Base-by-base conservation (phyloP, 2,888 invertebrate species). In the Temnothorax unifasciatus region DNA sequence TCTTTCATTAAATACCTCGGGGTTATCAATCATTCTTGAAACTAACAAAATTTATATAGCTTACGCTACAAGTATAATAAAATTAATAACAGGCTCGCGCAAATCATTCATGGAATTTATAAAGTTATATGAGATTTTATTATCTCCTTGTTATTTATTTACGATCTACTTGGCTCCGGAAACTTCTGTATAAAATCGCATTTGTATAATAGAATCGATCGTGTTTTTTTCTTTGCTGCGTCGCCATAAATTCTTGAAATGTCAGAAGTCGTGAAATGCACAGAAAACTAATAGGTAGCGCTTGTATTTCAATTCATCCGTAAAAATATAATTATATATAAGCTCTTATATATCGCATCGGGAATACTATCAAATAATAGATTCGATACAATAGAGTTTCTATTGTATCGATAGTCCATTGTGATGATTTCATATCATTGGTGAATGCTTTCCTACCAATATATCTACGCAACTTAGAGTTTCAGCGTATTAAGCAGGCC, bases 311-410 rank as follows among this genome's bases (percentile, higher is more conserved):
- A 76, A 68, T 74, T 83, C 63, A 38, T 50, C 13, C 47, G 34
- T 38, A 41, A 64, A 41, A 64, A 21, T 84, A 71, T 57, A 81
- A 84, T 84, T 81, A 84, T 54, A 34, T 57, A 54, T 34, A 76
- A 25, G 29, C 59, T 63, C 71, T 85, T 85, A 64, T 64, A 64
- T 21, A 82, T 86, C 85, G 57, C 29, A 15, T 61, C 34, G 73
- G 41, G 83, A 83, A 57, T 84, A 76, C 73, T 50, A n/a, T 76
- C 75, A 82, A 87, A 87, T 85, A 86, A 87, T 86, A 52, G 85
- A 83, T 76, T 57, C 34, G 81, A 34, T 29, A 29, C 29, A 29
- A 29, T 29, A 29, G 66, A 64, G 76, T 57, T 82, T 47, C 85
- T 73, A 85, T 83, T 87, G 79, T 88, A 81, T 57, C 61, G 73